These are phyloP conservation scores for Bolinopsis microptera DNA, from an alignment of 37 sponge, comb jelly and placozoan genomes.

Conservation along the genomic window DNA sequence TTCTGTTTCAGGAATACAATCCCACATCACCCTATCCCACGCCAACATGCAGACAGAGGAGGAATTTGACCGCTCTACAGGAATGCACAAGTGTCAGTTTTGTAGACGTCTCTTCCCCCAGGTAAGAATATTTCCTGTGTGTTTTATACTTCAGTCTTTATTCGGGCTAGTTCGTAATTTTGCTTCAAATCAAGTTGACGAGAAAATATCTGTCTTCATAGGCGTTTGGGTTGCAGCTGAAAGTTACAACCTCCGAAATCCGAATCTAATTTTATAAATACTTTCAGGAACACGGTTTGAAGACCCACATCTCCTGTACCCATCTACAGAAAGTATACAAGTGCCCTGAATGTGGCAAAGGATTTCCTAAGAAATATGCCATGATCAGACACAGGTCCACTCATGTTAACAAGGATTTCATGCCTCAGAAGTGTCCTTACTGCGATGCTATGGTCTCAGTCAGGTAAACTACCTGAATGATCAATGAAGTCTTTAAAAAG, in stretches of 20 bases:
- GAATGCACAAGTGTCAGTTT: constrained; percentile 66
- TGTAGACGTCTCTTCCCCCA: constrained; percentile 59
- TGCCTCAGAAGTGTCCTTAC: constrained; percentile 61
- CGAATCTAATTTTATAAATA: not conserved
- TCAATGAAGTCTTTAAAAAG: too few species aligned
- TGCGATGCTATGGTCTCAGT: constrained; percentile 64
- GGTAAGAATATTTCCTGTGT: not conserved
- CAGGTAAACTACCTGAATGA: constrained; percentile 19
- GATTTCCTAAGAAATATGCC: constrained; percentile 64
- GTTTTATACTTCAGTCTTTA: too few species aligned
- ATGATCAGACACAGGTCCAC: constrained; percentile 64
- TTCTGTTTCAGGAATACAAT: constrained; percentile 46
- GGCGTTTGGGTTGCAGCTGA: too few species aligned
- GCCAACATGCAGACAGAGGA: constrained; percentile 66
- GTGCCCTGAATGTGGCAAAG: constrained; percentile 60
- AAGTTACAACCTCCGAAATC: too few species aligned
- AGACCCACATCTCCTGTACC: constrained; percentile 65
- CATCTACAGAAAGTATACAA: constrained; percentile 66
- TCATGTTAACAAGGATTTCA: constrained; percentile 62
- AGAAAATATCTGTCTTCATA: too few species aligned
- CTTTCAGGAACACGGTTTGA: constrained; percentile 55
- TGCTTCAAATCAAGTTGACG: too few species aligned
- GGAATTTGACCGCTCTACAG: constrained; percentile 51
- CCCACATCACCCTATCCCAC: constrained; percentile 55
- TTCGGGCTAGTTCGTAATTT: too few species aligned